Conservation (phyloP, 2,888 invertebrate genomes). For the Heteromurus nitidus region DNA sequence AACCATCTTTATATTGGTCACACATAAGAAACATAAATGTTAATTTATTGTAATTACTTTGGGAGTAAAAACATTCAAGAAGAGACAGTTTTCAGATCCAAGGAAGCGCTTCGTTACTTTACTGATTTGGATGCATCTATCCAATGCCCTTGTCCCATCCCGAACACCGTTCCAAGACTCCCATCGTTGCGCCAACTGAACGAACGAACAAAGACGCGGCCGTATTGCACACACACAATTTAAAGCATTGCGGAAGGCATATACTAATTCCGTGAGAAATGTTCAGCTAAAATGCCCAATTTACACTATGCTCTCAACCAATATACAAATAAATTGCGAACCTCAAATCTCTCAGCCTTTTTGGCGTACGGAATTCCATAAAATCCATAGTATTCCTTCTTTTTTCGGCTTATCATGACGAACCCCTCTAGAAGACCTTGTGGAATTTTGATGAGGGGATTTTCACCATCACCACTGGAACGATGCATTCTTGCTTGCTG, state of each 20-base stretch:
- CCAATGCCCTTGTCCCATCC: slow-evolving; percentile 57
- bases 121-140: slow-evolving; percentile 57
- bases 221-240: neutral
- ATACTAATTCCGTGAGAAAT: too few relatives aligned
- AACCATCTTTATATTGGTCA: neutral
- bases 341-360: slow-evolving; percentile 62
- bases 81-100: slow-evolving; percentile 56
- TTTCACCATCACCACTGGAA: neutral
- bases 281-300: too few relatives aligned
- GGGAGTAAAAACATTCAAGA: slow-evolving; percentile 62
- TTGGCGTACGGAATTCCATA: slow-evolving; percentile 66
- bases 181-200: slow-evolving; percentile 57
- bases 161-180: slow-evolving; percentile 64
- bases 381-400: slow-evolving; percentile 55
- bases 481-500: neutral
- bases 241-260: too few relatives aligned
- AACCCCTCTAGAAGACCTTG: slow-evolving; percentile 66
- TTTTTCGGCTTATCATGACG: slow-evolving; percentile 50
- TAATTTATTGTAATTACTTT: slow-evolving; percentile 26
- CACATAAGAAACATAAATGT: neutral
- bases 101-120: slow-evolving; percentile 37
- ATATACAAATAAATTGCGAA: slow-evolving; percentile 32
- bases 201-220: neutral
- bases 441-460: slow-evolving; percentile 50
- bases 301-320: too few relatives aligned